Base-by-base conservation (phyloP, 2,888 invertebrate genomes). In the Chaetoderma sp. region DNA sequence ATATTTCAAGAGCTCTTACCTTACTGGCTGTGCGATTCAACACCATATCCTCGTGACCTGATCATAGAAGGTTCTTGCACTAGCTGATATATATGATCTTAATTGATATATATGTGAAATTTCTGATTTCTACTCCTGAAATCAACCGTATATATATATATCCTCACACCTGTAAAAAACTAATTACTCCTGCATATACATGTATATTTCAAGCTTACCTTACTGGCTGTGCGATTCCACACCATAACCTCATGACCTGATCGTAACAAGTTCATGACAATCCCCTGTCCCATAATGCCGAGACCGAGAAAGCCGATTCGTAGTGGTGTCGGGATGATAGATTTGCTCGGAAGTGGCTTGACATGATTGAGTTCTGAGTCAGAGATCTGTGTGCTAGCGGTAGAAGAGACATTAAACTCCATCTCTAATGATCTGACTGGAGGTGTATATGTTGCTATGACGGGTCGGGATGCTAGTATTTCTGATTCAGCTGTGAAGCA, bases 251-350 rank as follows among this genome's bases (percentile, higher is more conserved):
- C 93, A 67, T 98, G 97, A 0, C 96, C 96, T 4, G 96, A 95
- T 87, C 94, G 93, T 79, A 97, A 91, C 60, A 98, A 90, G 87
- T 97, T 97, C 89, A 95, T 96, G 21, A 97, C 96, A 83, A 98
- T 94, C 28, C 95, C 95, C 67, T 93, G 92, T 56, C 97, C 97
- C 94, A 98, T 97, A 83, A 94, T 94, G 63, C 97, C 97, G 33
- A 98, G 90, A 0, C 98, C 98, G 30, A 98, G 91, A 88, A 98
- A 97, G 30, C 98, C 98, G 85, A 98, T 96, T 82, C 92, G 93
- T 87, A 93, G 90, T 72, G 90, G 90, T 25, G 96, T 94, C 0
- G 97, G 93, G 68, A 91, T 91, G 73, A 96, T 94, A 75, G 94
- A 92, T 33, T 58, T 63, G 5, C 45, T 42, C 21, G 61, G 47